A percentile compares a stretch with the other conserved stretches of the same genome.
These are phyloP conservation scores for Sphenopsis melanotis DNA, from an alignment of 2,797 vertebrate species.

Conservation along the genomic window DNA sequence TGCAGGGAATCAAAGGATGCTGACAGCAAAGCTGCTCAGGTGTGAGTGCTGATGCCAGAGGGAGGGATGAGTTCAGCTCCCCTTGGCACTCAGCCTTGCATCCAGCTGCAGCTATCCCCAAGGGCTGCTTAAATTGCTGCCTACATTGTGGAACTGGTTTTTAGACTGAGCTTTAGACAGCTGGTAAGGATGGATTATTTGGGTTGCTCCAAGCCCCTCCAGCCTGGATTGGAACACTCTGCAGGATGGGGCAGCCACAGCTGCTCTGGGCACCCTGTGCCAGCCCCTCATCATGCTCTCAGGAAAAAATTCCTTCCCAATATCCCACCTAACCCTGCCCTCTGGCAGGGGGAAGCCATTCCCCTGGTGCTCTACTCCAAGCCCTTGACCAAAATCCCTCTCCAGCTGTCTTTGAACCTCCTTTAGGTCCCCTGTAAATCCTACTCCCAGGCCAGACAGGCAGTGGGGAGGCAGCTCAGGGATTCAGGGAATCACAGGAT, in stretches of 20 bases:
- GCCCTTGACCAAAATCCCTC: neutral
- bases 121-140: neutral
- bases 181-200: neutral
- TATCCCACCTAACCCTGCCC: neutral
- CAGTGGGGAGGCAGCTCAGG: neutral
- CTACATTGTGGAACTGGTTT: neutral
- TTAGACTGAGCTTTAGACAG: neutral
- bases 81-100: neutral
- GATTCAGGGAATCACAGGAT: neutral
- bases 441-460: accelerated
- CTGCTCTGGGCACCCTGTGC: neutral
- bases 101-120: neutral
- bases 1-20: neutral
- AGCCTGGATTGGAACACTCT: accelerated
- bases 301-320: accelerated
- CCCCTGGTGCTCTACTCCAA: neutral
- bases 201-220: neutral
- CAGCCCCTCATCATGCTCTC: neutral
- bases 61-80: neutral
- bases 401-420: neutral
- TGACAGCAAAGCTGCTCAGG: neutral
- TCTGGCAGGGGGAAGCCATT: neutral
- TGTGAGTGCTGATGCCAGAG: neutral
- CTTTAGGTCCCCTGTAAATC: neutral
- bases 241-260: neutral